Base-by-base conservation (phyloP, 2,888 invertebrate species). In the Diloba caeruleocephala region DNA sequence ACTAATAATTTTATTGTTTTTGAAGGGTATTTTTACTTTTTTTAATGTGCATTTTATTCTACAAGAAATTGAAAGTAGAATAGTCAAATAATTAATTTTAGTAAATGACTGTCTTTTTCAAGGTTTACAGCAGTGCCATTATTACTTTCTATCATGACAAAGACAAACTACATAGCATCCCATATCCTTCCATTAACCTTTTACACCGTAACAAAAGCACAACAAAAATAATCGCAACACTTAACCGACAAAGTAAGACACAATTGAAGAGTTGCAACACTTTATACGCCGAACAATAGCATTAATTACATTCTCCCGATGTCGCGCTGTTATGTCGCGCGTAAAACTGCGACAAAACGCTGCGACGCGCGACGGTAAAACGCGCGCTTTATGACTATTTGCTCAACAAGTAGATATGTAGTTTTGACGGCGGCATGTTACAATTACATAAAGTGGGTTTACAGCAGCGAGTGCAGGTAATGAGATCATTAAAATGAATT, bases 331-430 rank as follows among this genome's bases (percentile, higher is more conserved):
- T 60, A 74, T 23, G 57, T 36, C 38, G 54, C 53, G 55, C 60
- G 55, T 69, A 65, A 65, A 69, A 62, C 62, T 65, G 53, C 64
- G 67, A 69, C 75, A 58, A 66, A 72, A 72, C 60, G 66, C 70
- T 41, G 44, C 43, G 60, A 70, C 71, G 37, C 55, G 70, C 50
- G 51, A 52, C 34, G 58, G 59, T 73, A 67, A 70, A 73, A 70
- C 59, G 60, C 49, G 59, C 74, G 65, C 74, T 87, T 87, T 89
- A 87, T 85, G 82, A 82, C 86, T 87, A 85, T 88, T 85, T 82
- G 82, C 71, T 85, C 87, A 89, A 88, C 86, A 87, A 84, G 88
- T 88, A 81, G 64, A 73, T 67, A n/a, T n/a, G n/a, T n/a, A 73
- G 67, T 67, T 67, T 57, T 70, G 39, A 70, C 58, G 71, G 54